Evolutionary conservation across 1,140 invertebrate species (phyloP).

Genomic region (Tetramorium alpestre): DNA sequence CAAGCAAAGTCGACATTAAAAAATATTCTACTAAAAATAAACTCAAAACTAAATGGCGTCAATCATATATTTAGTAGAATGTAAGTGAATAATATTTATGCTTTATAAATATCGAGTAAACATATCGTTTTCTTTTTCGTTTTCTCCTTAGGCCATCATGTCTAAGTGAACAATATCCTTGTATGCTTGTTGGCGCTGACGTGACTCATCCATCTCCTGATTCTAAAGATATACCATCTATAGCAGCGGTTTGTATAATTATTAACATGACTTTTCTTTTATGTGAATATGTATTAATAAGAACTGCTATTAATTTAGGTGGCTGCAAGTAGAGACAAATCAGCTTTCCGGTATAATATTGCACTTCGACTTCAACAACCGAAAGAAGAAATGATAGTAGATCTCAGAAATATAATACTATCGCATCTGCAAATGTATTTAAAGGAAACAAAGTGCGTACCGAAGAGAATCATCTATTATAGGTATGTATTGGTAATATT

Average conservation of each 20-base stretch:
- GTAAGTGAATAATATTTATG: conserved; percentile 52
- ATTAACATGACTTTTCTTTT: conserved; percentile 11
- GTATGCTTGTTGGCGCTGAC: conserved; percentile 94
- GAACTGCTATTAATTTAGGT: conserved; percentile 81
- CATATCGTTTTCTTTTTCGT: neutral
- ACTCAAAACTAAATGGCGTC: conserved; percentile 93
- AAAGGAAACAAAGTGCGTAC: conserved; percentile 83
- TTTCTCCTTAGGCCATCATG: conserved; percentile 73
- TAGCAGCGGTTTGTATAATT: conserved; percentile 89
- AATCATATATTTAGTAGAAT: conserved; percentile 89
- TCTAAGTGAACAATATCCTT: conserved; percentile 77
- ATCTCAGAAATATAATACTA: conserved; percentile 90
- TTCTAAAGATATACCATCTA: conserved; percentile 89
- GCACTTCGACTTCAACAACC: conserved; percentile 89
- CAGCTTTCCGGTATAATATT: conserved; percentile 89
- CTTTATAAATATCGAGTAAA: neutral
- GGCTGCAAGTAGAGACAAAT: conserved; percentile 89
- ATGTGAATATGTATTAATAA: neutral
- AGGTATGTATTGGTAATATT: conserved; percentile 73
- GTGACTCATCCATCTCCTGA: conserved; percentile 95
- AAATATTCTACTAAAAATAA: conserved; percentile 95
- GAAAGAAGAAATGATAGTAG: conserved; percentile 90
- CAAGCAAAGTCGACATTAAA: conserved; percentile 77
- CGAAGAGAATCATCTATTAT: conserved; percentile 90
- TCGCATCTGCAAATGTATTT: conserved; percentile 87